Percentiles rank a stretch among this genome's conserved stretches.
Evolutionary conservation across 2,888 invertebrate genomes (phyloP).

Genomic region (Ethmia dodecea): DNA sequence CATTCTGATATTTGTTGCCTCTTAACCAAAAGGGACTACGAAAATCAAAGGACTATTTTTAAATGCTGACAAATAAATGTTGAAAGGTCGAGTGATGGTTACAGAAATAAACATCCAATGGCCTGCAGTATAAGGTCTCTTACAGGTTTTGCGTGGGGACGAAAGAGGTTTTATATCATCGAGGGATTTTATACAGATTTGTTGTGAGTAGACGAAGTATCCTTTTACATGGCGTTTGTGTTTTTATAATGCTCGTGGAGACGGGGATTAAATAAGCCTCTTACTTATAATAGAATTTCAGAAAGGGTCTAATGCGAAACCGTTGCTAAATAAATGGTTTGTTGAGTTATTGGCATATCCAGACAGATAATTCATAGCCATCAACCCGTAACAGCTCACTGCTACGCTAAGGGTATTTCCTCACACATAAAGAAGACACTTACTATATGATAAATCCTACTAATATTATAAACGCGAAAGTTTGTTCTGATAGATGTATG

Average conservation of each 20-base stretch:
- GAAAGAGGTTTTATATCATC: conserved; percentile 54
- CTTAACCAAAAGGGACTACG: conserved; percentile 50
- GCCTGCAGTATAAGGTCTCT: conserved; percentile 13
- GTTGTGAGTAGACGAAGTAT: conserved; percentile 51
- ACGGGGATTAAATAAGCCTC: conserved; percentile 32
- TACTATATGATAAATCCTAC: too few relatives aligned
- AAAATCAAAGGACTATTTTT: conserved; percentile 72
- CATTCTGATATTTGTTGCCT: conserved; percentile 33
- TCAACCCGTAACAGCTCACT: too few relatives aligned
- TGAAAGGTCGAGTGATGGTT: too few relatives aligned
- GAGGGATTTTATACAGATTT: conserved; percentile 64
- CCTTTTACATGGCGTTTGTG: conserved; percentile 27
- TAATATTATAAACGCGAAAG: too few relatives aligned
- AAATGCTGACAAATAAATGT: conserved; percentile 68
- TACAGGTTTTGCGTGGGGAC: conserved; percentile 4
- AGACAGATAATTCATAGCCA: too few relatives aligned
- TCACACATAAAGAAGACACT: too few relatives aligned
- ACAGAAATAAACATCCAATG: conserved; percentile 18
- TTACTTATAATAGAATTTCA: too few relatives aligned
- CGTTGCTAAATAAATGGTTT: too few relatives aligned
- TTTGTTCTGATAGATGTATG: too few relatives aligned
- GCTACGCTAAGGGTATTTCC: too few relatives aligned
- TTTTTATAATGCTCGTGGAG: conserved; percentile 25
- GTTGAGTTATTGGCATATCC: too few relatives aligned
- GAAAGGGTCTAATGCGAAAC: too few relatives aligned